phyloP scores from a whole-genome alignment of 2,888 invertebrate genomes.

The Eugnorisma glareosa region DNA sequence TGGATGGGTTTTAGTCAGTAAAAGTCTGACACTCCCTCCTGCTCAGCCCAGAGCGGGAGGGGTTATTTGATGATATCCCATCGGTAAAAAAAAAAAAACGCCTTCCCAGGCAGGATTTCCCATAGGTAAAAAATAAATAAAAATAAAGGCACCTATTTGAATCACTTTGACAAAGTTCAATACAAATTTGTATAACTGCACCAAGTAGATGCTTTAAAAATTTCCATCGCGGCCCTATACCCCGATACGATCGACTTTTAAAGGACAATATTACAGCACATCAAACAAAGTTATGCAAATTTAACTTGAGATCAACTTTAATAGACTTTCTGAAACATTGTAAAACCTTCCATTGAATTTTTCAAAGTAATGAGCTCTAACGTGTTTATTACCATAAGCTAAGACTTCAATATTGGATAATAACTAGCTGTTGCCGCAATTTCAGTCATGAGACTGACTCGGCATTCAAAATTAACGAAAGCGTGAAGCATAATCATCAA shows the following conservation, averaged over 20 bases:
- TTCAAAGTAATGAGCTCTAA: not conserved
- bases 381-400: not conserved
- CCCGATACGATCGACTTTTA: constrained; percentile 19
- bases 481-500: not conserved
- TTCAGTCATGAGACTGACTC: not conserved
- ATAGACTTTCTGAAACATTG: constrained; percentile 50
- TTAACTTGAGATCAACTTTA: constrained; percentile 40
- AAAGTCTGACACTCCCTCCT: too few species aligned
- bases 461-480: not conserved
- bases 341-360: constrained; percentile 21
- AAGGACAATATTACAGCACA: constrained; percentile 33
- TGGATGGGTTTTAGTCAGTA: too few species aligned
- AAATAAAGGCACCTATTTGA: not conserved
- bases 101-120: too few species aligned
- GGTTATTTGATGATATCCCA: too few species aligned
- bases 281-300: constrained; percentile 39
- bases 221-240: constrained; percentile 6
- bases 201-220: constrained; percentile 33
- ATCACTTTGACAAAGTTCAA: constrained; percentile 28
- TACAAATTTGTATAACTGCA: constrained; percentile 1
- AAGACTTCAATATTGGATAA: not conserved
- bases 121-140: too few species aligned
- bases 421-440: not conserved
- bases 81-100: too few species aligned
- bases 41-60: too few species aligned